Percentiles rank a stretch among this genome's conserved stretches.
Conservation (phyloP, 2,113 vertebrate genomes). For the Numenius arquata region DNA sequence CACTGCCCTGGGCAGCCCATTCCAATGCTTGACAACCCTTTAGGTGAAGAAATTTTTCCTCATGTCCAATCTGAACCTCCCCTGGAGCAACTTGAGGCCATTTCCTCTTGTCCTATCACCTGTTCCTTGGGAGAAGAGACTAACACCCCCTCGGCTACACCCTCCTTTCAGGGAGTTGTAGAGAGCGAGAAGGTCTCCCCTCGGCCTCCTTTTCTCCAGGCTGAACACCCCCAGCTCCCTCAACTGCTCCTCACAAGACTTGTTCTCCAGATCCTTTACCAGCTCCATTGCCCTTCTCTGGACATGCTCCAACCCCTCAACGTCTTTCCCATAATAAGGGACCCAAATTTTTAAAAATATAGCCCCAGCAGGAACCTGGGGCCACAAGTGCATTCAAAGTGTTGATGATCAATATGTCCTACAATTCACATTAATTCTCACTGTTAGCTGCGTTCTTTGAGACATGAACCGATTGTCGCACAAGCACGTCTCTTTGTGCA, state of each 20-base stretch:
- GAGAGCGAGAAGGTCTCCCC: no score
- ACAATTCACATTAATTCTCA: neutral
- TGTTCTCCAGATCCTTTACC: neutral
- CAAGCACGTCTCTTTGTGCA: fast-evolving
- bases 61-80: neutral
- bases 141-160: no score
- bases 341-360: neutral
- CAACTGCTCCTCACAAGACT: neutral
- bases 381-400: neutral
- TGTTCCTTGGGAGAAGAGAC: no score
- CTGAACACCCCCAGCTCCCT: neutral
- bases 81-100: neutral
- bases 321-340: neutral
- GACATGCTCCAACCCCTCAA: neutral
- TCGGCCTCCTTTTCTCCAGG: neutral
- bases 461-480: fast-evolving
- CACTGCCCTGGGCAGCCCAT: neutral
- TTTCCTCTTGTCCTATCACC: neutral
- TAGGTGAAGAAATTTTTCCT: neutral
- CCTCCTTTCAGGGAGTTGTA: no score
- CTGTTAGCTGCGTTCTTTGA: neutral
- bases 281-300: neutral
- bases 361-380: neutral
- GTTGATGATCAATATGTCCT: neutral
- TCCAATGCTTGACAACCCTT: neutral